Evolutionary conservation across 2,797 vertebrate genomes (phyloP).

Genomic region (Alauda arvensis): DNA sequence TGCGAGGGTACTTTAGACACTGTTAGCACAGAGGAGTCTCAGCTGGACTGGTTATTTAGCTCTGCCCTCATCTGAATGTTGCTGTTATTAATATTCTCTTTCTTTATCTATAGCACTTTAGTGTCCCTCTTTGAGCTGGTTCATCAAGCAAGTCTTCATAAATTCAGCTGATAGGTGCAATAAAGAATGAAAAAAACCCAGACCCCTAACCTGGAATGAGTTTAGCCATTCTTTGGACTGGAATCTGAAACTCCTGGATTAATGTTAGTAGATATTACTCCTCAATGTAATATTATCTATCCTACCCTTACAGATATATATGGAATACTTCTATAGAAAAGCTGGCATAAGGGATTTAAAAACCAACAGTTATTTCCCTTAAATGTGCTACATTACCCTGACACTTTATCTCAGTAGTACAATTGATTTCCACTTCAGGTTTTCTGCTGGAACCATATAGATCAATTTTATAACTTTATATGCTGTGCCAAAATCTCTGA

Average conservation of each 20-base stretch:
- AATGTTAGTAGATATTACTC: neutral
- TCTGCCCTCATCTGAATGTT: neutral
- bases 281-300: neutral
- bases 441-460: constrained; percentile 5
- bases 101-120: neutral
- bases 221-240: neutral
- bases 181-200: neutral
- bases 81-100: neutral
- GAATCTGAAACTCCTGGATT: neutral
- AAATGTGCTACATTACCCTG: neutral
- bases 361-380: neutral
- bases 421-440: neutral
- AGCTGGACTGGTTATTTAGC: neutral
- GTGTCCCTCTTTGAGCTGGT: neutral
- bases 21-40: neutral
- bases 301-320: neutral
- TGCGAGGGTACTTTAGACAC: neutral
- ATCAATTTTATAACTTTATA: neutral
- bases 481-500: constrained; percentile 17
- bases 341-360: neutral
- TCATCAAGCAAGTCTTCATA: neutral
- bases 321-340: neutral
- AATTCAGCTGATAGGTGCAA: neutral
- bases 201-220: neutral
- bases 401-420: neutral